These are phyloP conservation scores for Anisognathus igniventris DNA, from an alignment of 2,797 vertebrate genomes.

Conservation along the genomic window DNA sequence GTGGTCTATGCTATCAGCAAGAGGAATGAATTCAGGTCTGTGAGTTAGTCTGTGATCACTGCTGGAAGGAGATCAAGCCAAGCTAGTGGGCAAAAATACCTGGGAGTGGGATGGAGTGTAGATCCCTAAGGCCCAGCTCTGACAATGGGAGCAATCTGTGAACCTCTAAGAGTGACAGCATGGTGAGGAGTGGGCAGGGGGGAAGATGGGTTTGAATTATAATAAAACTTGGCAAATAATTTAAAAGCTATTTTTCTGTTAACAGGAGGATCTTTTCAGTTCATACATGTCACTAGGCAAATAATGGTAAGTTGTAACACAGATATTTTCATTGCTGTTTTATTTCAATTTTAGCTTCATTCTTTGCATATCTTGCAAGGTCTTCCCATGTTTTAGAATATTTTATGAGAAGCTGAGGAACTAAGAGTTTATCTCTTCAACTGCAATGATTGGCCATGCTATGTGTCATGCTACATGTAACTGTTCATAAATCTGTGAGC, in stretches of 20 bases:
- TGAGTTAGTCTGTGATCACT: neutral
- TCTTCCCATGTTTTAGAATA: neutral
- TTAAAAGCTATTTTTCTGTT: neutral
- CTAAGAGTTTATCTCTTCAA: neutral
- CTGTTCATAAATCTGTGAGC: neutral
- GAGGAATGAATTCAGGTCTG: neutral
- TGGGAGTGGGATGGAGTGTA: too few species aligned
- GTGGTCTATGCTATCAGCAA: neutral
- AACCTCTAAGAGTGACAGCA: neutral
- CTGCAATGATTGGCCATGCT: neutral
- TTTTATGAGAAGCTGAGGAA: neutral
- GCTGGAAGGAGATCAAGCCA: neutral
- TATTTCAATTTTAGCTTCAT: neutral
- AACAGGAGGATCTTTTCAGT: neutral
- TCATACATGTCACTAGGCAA: neutral
- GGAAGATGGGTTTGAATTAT: neutral
- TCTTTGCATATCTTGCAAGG: neutral
- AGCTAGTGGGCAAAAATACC: neutral
- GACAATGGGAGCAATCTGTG: neutral
- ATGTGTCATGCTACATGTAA: neutral
- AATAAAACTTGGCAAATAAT: neutral
- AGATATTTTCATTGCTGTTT: neutral
- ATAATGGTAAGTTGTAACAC: neutral
- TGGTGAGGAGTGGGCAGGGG: accelerated
- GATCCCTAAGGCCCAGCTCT: neutral